Base-by-base conservation (phyloP, 2,888 invertebrate species). In the Galerucella nymphaeae region DNA sequence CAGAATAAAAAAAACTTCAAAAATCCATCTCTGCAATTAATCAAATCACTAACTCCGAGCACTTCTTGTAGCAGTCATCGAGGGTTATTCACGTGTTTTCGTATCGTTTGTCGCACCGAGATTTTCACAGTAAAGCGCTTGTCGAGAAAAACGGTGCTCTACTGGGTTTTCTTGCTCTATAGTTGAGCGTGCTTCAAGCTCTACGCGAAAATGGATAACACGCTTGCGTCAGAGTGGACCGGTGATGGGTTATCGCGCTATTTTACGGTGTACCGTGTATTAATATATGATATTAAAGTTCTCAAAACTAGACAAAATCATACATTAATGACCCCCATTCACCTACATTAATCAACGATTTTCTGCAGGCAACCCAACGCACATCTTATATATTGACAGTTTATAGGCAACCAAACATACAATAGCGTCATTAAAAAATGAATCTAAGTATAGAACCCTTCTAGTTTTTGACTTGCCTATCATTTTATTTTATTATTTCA, bases 141-240 rank as follows among this genome's bases (percentile, higher is more conserved):
- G 55, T 68, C 58, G 63, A 70, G 75, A 64, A 73, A 76, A 75
- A 70, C 76, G 68, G 57, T 70, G 72, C 72, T 75, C 70, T 67
- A 76, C 76, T 76, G 76, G 75, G 64, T 71, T 73, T 72, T 71
- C 74, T 71, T 71, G 71, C 70, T 71, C 66, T 59, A 57, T 16
- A 16, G 16, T 62, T 42, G 65, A 73, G 66, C 70, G 68, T 64
- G 73, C 66, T 73, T 73, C 30, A 67, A 73, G 72, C 75, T 70
- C 68, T 50, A 58, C 61, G 59, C 66, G 70, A 70, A 70, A 74
- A 45, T 50, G 23, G 55, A n/a, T 13, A n/a, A 41, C 4, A 70
- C 74, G 76, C 71, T 13, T 67, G 74, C 73, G 66, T 59, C 23
- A 5, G 18, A 9, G 23, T 20, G 62, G 70, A 41, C 67, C 57